These are phyloP conservation scores for Drosophila azteca DNA, from an alignment of 1,140 invertebrate species.

Conservation along the genomic window DNA sequence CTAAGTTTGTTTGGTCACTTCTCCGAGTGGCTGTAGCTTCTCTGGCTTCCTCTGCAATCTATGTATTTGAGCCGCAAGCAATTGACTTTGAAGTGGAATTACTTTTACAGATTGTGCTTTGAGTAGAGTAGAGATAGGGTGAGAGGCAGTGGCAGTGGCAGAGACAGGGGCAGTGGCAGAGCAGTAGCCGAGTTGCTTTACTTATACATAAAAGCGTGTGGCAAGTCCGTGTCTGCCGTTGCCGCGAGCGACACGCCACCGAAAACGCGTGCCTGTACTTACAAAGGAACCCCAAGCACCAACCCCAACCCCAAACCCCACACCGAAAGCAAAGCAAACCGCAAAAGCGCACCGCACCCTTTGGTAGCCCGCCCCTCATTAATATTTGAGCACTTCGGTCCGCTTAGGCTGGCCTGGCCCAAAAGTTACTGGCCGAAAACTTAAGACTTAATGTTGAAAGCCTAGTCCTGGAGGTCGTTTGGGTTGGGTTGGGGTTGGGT, in stretches of 20 bases:
- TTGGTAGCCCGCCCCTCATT: constrained; percentile 51
- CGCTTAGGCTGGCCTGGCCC: constrained; percentile 25
- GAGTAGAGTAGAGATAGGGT: constrained; percentile 2
- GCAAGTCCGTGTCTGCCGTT: neutral
- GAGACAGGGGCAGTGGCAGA: too few relatives aligned
- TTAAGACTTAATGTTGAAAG: constrained; percentile 60
- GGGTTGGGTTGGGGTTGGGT: neutral
- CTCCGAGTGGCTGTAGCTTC: constrained; percentile 16
- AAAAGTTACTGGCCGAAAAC: constrained; percentile 50
- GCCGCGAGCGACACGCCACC: neutral
- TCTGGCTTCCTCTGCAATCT: constrained; percentile 3
- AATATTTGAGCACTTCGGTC: constrained; percentile 56
- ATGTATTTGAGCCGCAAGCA: constrained; percentile 33
- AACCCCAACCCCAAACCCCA: constrained; percentile 18
- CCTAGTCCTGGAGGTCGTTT: constrained; percentile 14
- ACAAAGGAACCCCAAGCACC: constrained; percentile 14
- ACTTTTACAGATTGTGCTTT: constrained; percentile 49
- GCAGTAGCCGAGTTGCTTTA: neutral
- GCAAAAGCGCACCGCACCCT: constrained; percentile 39
- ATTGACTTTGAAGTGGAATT: constrained; percentile 51
- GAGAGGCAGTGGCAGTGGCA: neutral
- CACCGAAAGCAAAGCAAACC: constrained; percentile 20
- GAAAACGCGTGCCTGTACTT: constrained; percentile 47
- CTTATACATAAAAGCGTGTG: neutral
- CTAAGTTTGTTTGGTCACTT: constrained; percentile 46